Percentiles rank a stretch among this genome's conserved stretches.
These are phyloP conservation scores for Brachionus manjavacas DNA, from an alignment of 1,140 invertebrate species.

Conservation along the genomic window DNA sequence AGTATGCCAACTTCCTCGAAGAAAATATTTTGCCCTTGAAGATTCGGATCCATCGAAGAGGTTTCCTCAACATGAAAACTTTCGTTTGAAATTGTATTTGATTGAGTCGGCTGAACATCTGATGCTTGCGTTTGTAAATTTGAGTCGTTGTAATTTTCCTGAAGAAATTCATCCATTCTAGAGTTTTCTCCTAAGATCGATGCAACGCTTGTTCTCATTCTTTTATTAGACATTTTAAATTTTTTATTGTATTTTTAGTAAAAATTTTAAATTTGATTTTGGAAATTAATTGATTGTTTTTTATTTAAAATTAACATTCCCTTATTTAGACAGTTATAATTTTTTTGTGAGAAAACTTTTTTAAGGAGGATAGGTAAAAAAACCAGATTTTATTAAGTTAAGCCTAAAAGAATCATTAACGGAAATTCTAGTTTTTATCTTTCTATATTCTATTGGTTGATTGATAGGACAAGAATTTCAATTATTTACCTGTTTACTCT, in stretches of 20 bases:
- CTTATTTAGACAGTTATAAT: no score
- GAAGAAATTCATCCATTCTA: not conserved
- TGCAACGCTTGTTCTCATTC: not conserved
- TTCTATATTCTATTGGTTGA: no score
- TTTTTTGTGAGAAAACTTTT: no score
- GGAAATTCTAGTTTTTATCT: no score
- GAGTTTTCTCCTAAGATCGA: not conserved
- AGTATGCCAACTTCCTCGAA: not conserved
- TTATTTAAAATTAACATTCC: not conserved
- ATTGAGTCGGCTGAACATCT: not conserved
- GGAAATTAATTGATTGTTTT: not conserved
- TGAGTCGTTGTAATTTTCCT: not conserved
- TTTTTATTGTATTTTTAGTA: no score
- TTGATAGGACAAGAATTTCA: no score
- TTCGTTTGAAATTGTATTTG: not conserved
- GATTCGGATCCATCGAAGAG: not conserved
- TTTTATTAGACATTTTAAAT: no score
- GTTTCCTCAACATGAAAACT: not conserved
- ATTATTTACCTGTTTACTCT: no score
- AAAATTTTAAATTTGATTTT: not conserved
- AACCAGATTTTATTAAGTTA: no score
- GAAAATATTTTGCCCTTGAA: not conserved
- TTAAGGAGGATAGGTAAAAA: no score
- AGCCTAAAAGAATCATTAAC: no score
- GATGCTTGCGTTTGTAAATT: not conserved